These are phyloP conservation scores for Vombatus ursinus DNA, from an alignment of 2,113 vertebrate genomes.

Conservation along the genomic window DNA sequence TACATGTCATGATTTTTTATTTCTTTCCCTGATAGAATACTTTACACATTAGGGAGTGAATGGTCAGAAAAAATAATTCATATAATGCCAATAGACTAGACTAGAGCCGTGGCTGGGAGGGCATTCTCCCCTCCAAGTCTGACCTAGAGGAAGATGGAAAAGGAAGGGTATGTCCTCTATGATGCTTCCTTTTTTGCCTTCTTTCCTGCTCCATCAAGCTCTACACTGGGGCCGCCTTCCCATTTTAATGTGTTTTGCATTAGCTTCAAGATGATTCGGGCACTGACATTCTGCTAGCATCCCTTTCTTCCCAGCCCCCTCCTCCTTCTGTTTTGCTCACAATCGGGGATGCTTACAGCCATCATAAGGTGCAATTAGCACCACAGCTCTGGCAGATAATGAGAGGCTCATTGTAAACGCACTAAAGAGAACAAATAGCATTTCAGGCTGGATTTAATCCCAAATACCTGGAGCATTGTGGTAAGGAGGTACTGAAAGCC, in stretches of 20 bases:
- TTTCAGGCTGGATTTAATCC: slow-evolving; percentile 70
- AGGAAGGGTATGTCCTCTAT: neutral
- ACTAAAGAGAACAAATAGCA: slow-evolving; percentile 70
- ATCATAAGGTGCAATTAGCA: slow-evolving; percentile 63
- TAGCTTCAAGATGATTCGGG: neutral
- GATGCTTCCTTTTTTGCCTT: neutral
- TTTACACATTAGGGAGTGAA: neutral
- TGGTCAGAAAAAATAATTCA: neutral
- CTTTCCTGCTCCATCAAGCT: neutral
- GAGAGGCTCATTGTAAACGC: slow-evolving; percentile 67
- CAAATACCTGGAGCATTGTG: slow-evolving; percentile 54
- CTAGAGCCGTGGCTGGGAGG: neutral
- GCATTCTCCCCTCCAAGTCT: neutral
- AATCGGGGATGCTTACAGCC: slow-evolving; percentile 55
- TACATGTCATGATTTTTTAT: neutral
- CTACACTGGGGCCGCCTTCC: neutral
- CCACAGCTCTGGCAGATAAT: slow-evolving; percentile 8
- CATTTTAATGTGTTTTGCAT: neutral
- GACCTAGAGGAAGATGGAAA: neutral
- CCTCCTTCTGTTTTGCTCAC: slow-evolving; percentile 4
- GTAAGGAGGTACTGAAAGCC: slow-evolving; percentile 34
- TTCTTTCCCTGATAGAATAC: neutral
- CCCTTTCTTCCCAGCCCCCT: neutral
- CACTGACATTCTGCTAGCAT: neutral
- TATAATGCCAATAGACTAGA: neutral